Evolutionary conservation across 2,797 vertebrate genomes (phyloP).

Genomic region (Cetoscarus ocellatus): DNA sequence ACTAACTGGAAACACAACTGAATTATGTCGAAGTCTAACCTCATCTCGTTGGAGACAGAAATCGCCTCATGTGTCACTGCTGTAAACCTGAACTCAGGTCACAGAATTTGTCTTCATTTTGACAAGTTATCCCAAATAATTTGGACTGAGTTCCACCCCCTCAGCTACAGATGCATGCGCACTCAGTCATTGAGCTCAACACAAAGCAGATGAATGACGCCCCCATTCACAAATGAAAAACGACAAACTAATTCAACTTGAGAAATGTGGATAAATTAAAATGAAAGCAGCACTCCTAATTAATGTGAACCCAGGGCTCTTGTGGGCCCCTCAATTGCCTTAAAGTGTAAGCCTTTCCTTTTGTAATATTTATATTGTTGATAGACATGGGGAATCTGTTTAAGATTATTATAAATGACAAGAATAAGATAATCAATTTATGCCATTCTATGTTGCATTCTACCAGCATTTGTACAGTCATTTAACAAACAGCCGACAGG

Average conservation of each 20-base stretch:
- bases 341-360: too few species aligned
- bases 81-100: conserved; percentile 28
- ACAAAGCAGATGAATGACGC: neutral
- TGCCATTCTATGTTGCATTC: too few species aligned
- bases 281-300: conserved; percentile 20
- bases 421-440: too few species aligned
- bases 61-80: conserved; percentile 1
- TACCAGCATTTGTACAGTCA: too few species aligned
- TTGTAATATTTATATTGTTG: too few species aligned
- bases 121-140: conserved; percentile 1
- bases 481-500: too few species aligned
- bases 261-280: conserved; percentile 31
- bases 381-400: too few species aligned
- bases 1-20: conserved; percentile 9
- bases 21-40: conserved; percentile 24
- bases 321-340: neutral
- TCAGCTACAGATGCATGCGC: conserved; percentile 1
- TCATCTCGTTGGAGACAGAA: conserved; percentile 13
- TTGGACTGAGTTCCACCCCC: conserved; percentile 13
- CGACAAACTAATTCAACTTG: conserved; percentile 7
- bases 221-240: neutral
- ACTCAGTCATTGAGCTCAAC: neutral
- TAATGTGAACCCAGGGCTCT: conserved; percentile 19
- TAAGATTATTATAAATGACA: too few species aligned
- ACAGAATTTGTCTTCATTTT: conserved; percentile 20